phyloP scores from a whole-genome alignment of 2,797 vertebrate genomes.

The Hafferia zeledoni region DNA sequence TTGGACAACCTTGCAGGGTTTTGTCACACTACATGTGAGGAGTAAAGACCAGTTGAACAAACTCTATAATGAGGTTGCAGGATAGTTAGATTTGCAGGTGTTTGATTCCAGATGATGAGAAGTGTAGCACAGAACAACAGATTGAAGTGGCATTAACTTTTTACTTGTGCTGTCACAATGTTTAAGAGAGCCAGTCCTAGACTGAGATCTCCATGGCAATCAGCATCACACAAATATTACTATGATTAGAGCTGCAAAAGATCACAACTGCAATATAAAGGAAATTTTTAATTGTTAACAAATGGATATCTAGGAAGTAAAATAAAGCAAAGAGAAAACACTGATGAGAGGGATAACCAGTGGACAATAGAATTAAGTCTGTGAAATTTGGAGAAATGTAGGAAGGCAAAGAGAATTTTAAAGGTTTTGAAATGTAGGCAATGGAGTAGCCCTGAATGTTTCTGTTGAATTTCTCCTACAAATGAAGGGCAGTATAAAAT shows the following conservation, averaged over 20 bases:
- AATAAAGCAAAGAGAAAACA: neutral
- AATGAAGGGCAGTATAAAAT: neutral
- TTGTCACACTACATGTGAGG: neutral
- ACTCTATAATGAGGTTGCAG: neutral
- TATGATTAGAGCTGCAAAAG: neutral
- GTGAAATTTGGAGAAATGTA: neutral
- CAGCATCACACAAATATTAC: neutral
- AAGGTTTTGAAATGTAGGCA: neutral
- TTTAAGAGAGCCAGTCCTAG: neutral
- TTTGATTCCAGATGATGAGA: neutral
- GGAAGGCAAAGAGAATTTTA: neutral
- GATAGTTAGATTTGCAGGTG: neutral
- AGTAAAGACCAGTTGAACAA: neutral
- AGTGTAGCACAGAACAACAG: neutral
- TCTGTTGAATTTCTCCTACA: neutral
- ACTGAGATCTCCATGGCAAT: neutral
- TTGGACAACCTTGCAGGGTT: neutral
- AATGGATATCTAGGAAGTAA: neutral
- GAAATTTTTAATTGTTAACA: neutral
- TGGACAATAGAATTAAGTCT: neutral
- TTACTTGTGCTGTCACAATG: neutral
- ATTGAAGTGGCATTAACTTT: neutral
- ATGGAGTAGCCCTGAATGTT: neutral
- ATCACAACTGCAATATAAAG: neutral
- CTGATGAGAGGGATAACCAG: neutral